Conservation (phyloP, 2,888 invertebrate species). For the Orchesellides sinensis region DNA sequence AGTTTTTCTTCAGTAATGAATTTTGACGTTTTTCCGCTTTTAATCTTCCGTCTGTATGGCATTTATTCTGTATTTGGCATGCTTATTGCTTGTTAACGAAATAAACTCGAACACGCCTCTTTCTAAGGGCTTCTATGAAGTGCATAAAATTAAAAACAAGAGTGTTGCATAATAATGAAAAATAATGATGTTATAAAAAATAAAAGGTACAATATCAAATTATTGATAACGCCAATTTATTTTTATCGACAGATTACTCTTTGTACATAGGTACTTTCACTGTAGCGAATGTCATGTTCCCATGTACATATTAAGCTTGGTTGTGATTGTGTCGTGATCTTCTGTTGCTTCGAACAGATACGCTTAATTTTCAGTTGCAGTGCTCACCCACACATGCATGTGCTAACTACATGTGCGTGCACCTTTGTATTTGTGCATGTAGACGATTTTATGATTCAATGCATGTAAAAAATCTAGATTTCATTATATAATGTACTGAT, state of each 20-base stretch:
- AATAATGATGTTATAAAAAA: neutral
- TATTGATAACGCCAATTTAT: conserved; percentile 48
- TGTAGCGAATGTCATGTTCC: conserved; percentile 2
- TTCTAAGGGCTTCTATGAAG: neutral
- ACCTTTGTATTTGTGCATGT: conserved; percentile 14
- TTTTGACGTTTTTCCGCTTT: conserved; percentile 57
- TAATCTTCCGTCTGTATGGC: conserved; percentile 49
- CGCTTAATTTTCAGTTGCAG: neutral
- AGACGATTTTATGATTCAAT: conserved; percentile 38
- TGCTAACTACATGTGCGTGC: neutral
- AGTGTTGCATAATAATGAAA: conserved; percentile 34
- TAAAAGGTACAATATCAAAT: conserved; percentile 5
- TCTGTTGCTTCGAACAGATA: conserved; percentile 41
- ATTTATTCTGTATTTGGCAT: neutral
- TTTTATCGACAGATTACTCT: conserved; percentile 20
- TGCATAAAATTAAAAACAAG: neutral
- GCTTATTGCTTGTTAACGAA: conserved; percentile 44
- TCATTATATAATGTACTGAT: no score
- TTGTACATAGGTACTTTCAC: conserved; percentile 31
- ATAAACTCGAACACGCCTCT: conserved; percentile 17
- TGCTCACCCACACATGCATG: conserved; percentile 8
- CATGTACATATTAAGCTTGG: neutral
- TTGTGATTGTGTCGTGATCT: conserved; percentile 57
- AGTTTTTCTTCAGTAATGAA: conserved; percentile 38
- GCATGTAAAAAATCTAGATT: neutral